Evolutionary conservation across 2,113 vertebrate species (phyloP).

Genomic region (Phalacrocorax carbo): DNA sequence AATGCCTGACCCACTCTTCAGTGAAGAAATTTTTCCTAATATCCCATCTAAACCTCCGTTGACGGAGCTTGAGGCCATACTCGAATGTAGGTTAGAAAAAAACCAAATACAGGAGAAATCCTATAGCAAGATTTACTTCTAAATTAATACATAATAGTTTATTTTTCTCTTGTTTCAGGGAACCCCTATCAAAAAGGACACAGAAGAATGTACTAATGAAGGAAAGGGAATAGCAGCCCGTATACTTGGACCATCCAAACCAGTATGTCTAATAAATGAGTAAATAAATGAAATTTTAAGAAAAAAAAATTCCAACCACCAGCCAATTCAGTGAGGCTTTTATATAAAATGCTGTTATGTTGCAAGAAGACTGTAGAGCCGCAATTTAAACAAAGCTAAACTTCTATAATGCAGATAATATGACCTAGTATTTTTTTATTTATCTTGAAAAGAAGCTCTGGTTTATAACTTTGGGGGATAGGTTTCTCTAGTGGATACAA

Average conservation of each 20-base stretch:
- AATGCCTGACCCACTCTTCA: too few relatives aligned
- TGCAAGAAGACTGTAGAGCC: neutral
- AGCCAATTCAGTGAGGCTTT: neutral
- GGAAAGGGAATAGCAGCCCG: conserved; percentile 93
- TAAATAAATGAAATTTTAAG: neutral
- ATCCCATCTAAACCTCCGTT: too few relatives aligned
- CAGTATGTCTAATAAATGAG: conserved; percentile 75
- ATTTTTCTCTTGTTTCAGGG: conserved; percentile 75
- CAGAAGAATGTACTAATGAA: conserved; percentile 85
- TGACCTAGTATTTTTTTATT: neutral
- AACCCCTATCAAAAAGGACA: conserved; percentile 88
- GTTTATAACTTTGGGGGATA: neutral
- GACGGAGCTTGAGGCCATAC: too few relatives aligned
- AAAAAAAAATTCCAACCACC: neutral
- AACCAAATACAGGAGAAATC: neutral
- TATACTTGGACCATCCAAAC: conserved; percentile 93
- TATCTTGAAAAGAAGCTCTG: neutral
- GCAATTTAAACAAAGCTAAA: neutral
- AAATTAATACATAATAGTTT: neutral
- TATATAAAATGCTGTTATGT: neutral
- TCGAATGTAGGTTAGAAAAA: neutral
- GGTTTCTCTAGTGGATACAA: neutral
- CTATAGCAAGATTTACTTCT: neutral
- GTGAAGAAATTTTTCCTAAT: too few relatives aligned
- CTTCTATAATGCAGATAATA: neutral